phyloP scores from a whole-genome alignment of 2,113 vertebrate species.

The Atlantisia rogersi region DNA sequence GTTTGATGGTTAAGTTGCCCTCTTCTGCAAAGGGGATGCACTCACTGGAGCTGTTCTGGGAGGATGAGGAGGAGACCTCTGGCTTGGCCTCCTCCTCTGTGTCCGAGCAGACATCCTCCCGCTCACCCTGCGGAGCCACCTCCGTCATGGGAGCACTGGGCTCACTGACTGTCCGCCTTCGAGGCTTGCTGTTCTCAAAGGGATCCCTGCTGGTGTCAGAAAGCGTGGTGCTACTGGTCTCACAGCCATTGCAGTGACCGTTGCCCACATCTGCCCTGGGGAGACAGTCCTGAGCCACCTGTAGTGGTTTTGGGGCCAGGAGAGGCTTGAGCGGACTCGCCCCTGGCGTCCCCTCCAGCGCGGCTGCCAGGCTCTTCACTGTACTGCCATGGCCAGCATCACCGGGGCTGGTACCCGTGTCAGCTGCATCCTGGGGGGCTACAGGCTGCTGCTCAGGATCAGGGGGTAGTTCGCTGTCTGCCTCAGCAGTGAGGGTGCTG shows the following conservation, averaged over 20 bases:
- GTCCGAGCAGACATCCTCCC: conserved; percentile 66
- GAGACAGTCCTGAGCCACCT: not conserved
- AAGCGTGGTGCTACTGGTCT: not conserved
- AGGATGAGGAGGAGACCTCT: conserved; percentile 35
- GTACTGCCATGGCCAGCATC: conserved; percentile 56
- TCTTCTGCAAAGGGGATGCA: conserved; percentile 93
- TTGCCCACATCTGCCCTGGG: not conserved
- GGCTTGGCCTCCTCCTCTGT: conserved; percentile 69
- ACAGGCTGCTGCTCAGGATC: conserved; percentile 20
- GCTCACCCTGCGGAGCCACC: not conserved
- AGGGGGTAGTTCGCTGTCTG: not conserved
- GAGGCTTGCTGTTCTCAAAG: conserved; percentile 46
- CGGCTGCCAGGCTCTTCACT: conserved; percentile 65
- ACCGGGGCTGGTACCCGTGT: not conserved
- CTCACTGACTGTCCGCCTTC: conserved; percentile 82
- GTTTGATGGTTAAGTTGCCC: conserved; percentile 95
- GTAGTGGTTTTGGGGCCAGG: not conserved
- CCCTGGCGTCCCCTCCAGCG: conserved; percentile 45
- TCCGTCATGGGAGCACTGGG: conserved; percentile 58
- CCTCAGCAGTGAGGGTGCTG: conserved; percentile 1
- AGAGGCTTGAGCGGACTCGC: conserved; percentile 42
- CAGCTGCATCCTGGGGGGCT: not conserved
- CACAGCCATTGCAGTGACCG: accelerated
- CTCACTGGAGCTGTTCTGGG: conserved; percentile 82
- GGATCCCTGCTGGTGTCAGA: not conserved